Conservation (phyloP, 2,113 vertebrate genomes). For the Corydoras maculifer region DNA sequence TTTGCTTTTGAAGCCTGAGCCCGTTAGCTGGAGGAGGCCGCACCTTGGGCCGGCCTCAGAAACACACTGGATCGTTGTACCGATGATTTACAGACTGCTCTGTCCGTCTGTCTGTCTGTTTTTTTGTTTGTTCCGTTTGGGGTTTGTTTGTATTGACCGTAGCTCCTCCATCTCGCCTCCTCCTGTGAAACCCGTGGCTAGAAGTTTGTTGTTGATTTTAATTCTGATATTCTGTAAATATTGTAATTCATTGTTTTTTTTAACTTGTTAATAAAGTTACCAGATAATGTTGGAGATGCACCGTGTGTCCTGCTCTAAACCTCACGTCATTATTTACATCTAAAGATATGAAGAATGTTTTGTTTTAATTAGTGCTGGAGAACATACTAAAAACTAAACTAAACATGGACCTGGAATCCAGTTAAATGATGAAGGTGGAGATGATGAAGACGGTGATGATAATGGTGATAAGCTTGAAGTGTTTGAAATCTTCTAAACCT, state of each 20-base stretch:
- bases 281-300: conserved; percentile 68
- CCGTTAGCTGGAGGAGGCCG: conserved; percentile 56
- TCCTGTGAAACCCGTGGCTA: conserved; percentile 72
- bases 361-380: too few species aligned
- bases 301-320: background rate
- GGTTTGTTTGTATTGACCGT: conserved; percentile 62
- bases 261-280: conserved; percentile 99
- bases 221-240: conserved; percentile 99
- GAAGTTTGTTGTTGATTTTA: conserved; percentile 94
- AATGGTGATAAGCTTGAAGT: too few species aligned
- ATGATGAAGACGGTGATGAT: too few species aligned
- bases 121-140: conserved; percentile 40
- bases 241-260: conserved; percentile 99
- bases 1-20: conserved; percentile 54
- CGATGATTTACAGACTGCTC: conserved; percentile 48
- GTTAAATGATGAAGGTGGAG: too few species aligned
- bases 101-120: conserved; percentile 35
- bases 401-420: too few species aligned
- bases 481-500: too few species aligned
- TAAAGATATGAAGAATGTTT: too few species aligned
- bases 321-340: too few species aligned
- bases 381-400: too few species aligned
- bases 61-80: conserved; percentile 76
- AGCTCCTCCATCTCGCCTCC: conserved; percentile 69
- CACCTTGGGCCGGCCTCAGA: conserved; percentile 33